phyloP scores from a whole-genome alignment of 2,797 vertebrate species.

The Gambusia yucatana region DNA sequence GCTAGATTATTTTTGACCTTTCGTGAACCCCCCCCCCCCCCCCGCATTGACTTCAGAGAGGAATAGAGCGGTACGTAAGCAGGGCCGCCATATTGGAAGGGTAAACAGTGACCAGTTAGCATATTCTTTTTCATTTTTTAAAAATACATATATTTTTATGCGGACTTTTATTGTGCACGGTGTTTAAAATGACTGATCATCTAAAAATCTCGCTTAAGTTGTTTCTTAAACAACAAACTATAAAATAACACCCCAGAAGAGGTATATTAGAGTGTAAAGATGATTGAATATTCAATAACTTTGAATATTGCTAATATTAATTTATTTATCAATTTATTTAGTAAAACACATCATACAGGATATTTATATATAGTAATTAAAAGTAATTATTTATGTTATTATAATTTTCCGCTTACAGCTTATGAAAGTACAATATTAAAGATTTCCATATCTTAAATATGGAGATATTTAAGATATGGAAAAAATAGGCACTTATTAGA shows the following conservation, averaged over 20 bases:
- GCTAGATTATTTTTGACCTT: neutral
- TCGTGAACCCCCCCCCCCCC: too few species aligned
- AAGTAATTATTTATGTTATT: neutral
- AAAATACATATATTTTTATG: neutral
- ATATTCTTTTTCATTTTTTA: neutral
- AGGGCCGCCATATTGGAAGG: neutral
- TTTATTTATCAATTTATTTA: neutral
- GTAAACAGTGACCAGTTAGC: neutral
- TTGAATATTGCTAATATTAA: neutral
- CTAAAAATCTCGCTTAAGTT: neutral
- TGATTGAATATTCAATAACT: neutral
- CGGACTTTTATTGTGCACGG: neutral
- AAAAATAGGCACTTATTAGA: too few species aligned
- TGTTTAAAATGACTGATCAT: neutral
- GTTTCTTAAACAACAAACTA: neutral
- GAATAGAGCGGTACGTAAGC: neutral
- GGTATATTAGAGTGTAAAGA: neutral
- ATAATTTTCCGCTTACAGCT: neutral
- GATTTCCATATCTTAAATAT: neutral
- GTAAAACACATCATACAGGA: neutral
- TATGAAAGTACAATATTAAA: neutral
- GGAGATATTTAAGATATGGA: too few species aligned
- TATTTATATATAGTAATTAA: neutral
- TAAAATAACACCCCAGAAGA: neutral
- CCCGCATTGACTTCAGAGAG: neutral